Evolutionary conservation across 2,113 vertebrate species (phyloP).

Genomic region (Morone saxatilis): DNA sequence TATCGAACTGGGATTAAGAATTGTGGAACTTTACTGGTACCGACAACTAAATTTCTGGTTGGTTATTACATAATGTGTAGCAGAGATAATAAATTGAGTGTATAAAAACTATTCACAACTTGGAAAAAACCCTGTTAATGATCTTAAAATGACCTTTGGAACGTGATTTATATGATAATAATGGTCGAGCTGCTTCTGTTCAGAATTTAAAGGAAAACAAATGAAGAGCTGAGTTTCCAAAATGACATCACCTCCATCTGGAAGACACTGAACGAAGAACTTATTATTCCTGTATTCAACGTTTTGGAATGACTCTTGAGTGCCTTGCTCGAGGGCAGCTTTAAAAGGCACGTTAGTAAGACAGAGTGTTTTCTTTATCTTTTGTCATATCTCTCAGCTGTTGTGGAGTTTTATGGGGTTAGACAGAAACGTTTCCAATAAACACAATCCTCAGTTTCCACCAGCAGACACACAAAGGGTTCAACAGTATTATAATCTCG

Average conservation of each 20-base stretch:
- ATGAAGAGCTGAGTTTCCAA: neutral
- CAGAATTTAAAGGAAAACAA: neutral
- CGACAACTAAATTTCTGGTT: no score
- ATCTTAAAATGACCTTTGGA: neutral
- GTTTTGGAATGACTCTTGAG: neutral
- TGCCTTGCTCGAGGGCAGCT: neutral
- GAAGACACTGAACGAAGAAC: neutral
- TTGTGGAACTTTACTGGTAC: no score
- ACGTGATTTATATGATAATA: neutral
- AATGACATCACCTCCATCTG: neutral
- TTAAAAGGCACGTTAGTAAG: neutral
- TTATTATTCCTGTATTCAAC: neutral
- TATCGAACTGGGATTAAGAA: no score
- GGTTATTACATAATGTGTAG: no score
- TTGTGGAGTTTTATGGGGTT: neutral
- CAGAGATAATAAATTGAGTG: no score
- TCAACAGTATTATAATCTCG: neutral
- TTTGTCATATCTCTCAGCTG: neutral
- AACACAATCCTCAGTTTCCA: neutral
- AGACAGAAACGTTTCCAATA: neutral
- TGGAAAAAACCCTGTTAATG: no score
- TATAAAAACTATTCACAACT: no score
- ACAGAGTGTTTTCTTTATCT: neutral
- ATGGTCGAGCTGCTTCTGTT: neutral
- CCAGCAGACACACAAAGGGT: neutral